These are phyloP conservation scores for Lerema accius DNA, from an alignment of 1,140 invertebrate genomes.

Conservation along the genomic window DNA sequence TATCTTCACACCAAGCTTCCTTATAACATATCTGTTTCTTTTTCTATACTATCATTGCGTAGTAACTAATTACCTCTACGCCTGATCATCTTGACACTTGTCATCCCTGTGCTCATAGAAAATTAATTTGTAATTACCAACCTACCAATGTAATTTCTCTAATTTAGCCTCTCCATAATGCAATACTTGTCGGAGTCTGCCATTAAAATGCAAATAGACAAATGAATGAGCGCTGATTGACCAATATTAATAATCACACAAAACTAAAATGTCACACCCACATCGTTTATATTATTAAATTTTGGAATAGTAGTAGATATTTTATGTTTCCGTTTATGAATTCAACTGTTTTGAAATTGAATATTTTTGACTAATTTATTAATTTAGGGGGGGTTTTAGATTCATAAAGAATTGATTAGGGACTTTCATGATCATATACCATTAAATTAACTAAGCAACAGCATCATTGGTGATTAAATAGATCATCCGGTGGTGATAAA, in stretches of 20 bases:
- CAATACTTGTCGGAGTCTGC: slow-evolving; percentile 24
- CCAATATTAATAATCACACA: slow-evolving; percentile 24
- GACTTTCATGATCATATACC: too few relatives aligned
- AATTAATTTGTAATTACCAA: slow-evolving; percentile 29
- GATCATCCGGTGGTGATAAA: too few relatives aligned
- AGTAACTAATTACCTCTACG: slow-evolving; percentile 27
- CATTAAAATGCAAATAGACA: slow-evolving; percentile 47
- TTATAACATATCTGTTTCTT: too few relatives aligned
- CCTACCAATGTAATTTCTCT: slow-evolving; percentile 23
- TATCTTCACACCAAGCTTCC: too few relatives aligned
- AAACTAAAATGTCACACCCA: slow-evolving; percentile 10
- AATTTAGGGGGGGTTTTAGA: too few relatives aligned
- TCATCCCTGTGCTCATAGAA: slow-evolving; percentile 24
- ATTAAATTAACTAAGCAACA: too few relatives aligned
- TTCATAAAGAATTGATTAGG: too few relatives aligned
- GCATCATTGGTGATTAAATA: too few relatives aligned
- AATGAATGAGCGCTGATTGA: slow-evolving; percentile 19
- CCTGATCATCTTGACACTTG: slow-evolving; percentile 23
- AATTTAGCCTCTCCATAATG: slow-evolving; percentile 28
- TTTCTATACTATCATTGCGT: neutral
- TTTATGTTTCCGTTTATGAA: neutral
- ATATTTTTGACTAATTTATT: too few relatives aligned
- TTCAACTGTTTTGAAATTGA: neutral
- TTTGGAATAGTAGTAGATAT: neutral
- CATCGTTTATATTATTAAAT: slow-evolving; percentile 1